Evolutionary conservation across 2,113 vertebrate genomes (phyloP).

Genomic region (Suricata suricatta): DNA sequence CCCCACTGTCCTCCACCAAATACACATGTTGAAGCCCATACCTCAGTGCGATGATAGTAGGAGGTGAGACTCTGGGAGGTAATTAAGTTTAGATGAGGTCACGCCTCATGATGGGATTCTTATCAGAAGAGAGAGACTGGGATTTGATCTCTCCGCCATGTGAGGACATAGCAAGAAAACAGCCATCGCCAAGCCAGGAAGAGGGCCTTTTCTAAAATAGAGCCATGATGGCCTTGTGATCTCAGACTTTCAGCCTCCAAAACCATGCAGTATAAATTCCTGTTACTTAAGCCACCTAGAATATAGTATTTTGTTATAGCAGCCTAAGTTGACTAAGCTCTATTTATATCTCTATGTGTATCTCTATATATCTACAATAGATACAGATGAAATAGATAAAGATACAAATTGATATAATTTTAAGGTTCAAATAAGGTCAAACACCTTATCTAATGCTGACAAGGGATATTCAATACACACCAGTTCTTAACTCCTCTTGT

Average conservation of each 20-base stretch:
- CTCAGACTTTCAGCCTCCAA: background rate
- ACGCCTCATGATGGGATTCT: background rate
- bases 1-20: background rate
- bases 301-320: background rate
- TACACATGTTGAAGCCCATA: background rate
- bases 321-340: background rate
- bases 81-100: background rate
- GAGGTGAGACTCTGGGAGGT: background rate
- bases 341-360: background rate
- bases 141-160: background rate
- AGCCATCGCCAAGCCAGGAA: background rate
- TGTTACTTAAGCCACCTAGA: background rate
- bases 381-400: background rate
- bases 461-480: background rate
- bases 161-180: background rate
- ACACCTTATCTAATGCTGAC: background rate
- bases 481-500: background rate
- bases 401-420: background rate
- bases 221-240: background rate
- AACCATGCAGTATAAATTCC: background rate
- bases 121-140: background rate
- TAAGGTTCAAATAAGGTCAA: background rate
- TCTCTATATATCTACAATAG: background rate
- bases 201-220: background rate
- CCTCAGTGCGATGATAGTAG: background rate